phyloP scores from a whole-genome alignment of 2,888 invertebrate species.

The Diachrysia chrysitis region DNA sequence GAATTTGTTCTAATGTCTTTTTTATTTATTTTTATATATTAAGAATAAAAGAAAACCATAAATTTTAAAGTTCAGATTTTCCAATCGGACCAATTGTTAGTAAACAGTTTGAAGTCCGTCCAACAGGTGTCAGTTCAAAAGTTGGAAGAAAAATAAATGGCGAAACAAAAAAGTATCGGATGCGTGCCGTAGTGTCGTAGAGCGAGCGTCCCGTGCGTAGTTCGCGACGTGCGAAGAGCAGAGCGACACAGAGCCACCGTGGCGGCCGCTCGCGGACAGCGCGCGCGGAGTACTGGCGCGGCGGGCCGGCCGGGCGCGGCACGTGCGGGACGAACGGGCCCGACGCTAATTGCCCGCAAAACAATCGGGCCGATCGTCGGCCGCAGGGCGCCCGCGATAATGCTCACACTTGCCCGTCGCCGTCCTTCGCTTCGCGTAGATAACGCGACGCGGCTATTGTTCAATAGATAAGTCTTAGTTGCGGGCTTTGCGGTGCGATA shows the following conservation, averaged over 20 bases:
- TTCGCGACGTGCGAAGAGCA: constrained; percentile 50
- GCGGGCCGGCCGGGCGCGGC: constrained; percentile 66
- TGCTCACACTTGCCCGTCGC: constrained; percentile 62
- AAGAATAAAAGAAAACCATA: constrained; percentile 26
- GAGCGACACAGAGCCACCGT: constrained; percentile 55
- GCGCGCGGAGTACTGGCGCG: constrained; percentile 84
- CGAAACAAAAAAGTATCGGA: constrained; percentile 52
- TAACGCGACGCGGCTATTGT: constrained; percentile 66
- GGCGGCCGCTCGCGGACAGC: constrained; percentile 83
- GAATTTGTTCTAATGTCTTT: constrained; percentile 9
- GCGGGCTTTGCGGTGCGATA: constrained; percentile 34
- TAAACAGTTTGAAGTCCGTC: constrained; percentile 44
- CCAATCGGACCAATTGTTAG: constrained; percentile 37
- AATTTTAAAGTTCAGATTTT: constrained; percentile 26
- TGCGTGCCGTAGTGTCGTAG: constrained; percentile 46
- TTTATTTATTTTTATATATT: constrained; percentile 18
- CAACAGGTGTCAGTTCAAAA: constrained; percentile 56
- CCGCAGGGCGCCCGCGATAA: constrained; percentile 69
- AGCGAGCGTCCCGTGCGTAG: constrained; percentile 63
- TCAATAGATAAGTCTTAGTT: constrained; percentile 64
- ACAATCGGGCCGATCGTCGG: constrained; percentile 81
- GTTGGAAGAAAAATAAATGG: constrained; percentile 40
- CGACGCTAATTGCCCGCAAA: constrained; percentile 87
- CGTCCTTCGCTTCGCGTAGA: constrained; percentile 73
- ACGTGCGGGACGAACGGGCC: constrained; percentile 75